Evolutionary conservation across 2,113 vertebrate species (phyloP), one percentile per base, ranked within the genome.

Genomic region (Mirza zaza): DNA sequence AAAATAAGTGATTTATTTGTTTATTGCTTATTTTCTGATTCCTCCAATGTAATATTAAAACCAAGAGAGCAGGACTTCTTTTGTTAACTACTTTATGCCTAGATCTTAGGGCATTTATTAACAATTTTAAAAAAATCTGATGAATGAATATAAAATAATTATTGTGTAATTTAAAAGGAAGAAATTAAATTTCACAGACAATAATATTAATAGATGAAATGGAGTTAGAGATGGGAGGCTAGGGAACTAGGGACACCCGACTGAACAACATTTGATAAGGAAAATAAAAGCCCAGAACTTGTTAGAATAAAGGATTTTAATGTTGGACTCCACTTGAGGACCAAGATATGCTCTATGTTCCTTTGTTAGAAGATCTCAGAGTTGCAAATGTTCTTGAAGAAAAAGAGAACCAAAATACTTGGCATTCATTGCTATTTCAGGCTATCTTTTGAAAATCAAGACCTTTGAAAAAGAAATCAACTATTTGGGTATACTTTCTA

Each of bases 211-310:
- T 8, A 32, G 75, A 20, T 21, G 12, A 70, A 70, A 29, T 34
- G 8, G 5, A 27, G 2, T 67, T 80, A 59, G 39, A 82, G 17
- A 71, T 0, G 34, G 2, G 4, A 59, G 9, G 1, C 0, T 39
- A 32, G 21, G 11, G 4, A 55, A 21, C 1, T 3, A 85, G 14
- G 0, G 20, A 25, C 8, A 81, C 0, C 0, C 55, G 73, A 94
- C 1, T 59, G 21, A 91, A 32, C 17, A 91, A 32, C 17, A 15
- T 34, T 85, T 91, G 34, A 23, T 70, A 25, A 57, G 20, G 8
- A 90, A 67, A 29, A 63, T 17, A 4, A n/a, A 73, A 80, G 3
- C 25, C 7, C 8, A 88, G 27, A 20, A 29, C 13, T 23, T 55
- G 0, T 75, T 52, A 84, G 6, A 77, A 13, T 17, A 87, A 36